Conservation (phyloP, 2,888 invertebrate genomes). For the Neelides folsomi region DNA sequence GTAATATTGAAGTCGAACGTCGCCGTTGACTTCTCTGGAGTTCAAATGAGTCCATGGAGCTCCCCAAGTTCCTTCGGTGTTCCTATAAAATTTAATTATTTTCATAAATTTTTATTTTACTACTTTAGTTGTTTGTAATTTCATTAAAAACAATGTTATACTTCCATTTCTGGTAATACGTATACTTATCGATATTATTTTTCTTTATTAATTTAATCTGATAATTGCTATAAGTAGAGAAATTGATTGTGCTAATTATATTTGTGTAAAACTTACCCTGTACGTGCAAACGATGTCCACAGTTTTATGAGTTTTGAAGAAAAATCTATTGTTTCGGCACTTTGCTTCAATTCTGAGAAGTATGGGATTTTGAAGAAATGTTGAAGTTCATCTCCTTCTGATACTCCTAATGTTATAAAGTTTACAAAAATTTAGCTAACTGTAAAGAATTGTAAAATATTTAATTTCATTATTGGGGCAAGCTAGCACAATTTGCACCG, state of each 20-base stretch:
- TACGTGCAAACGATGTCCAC: constrained; percentile 25
- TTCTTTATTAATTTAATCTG: too few species aligned
- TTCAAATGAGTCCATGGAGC: constrained; percentile 23
- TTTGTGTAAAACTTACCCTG: constrained; percentile 24
- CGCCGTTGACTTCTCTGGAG: constrained; percentile 26
- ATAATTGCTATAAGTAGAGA: too few species aligned
- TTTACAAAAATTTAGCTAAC: too few species aligned
- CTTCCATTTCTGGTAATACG: too few species aligned
- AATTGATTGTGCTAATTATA: too few species aligned
- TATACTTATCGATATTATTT: too few species aligned
- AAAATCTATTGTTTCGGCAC: constrained; percentile 14
- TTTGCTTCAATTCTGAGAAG: constrained; percentile 12
- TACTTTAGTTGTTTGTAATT: too few species aligned
- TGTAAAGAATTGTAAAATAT: too few species aligned
- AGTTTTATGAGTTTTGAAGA: constrained; percentile 25
- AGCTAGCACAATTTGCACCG: too few species aligned
- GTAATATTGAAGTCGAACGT: constrained; percentile 26
- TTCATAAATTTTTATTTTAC: too few species aligned
- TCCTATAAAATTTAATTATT: constrained; percentile 11
- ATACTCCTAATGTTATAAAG: constrained; percentile 14
- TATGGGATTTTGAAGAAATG: constrained; percentile 27
- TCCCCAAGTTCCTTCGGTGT: constrained; percentile 23
- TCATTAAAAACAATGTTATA: too few species aligned
- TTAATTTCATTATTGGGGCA: too few species aligned
- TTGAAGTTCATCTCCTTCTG: constrained; percentile 31